Base-by-base conservation (phyloP, 2,888 invertebrate genomes). In the Lymantria monacha region DNA sequence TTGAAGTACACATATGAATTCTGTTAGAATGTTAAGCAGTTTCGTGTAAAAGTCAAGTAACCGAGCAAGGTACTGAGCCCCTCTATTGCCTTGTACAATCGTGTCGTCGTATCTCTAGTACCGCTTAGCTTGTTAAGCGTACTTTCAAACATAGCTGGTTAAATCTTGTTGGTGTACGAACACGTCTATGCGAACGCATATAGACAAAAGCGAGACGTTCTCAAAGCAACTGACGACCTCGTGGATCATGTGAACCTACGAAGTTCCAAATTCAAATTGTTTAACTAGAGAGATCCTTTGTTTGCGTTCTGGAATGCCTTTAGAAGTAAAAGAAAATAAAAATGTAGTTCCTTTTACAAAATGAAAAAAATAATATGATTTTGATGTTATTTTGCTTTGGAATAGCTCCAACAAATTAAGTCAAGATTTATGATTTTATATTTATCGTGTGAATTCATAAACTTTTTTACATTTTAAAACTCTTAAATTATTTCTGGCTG, bases 11-110 rank as follows among this genome's bases (percentile, higher is more conserved):
- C 75, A 73, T 76, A 72, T 75, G 81, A 79, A 83, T 83, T 82
- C 82, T 74, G 79, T 79, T 79, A 79, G 90, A 90, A 91, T 90
- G 85, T 81, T 88, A 89, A 91, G 75, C 83, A 87, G 89, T 79
- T 85, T 87, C 85, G 76, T 74, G 81, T 76, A 82, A 82, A 83
- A 76, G 70, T 73, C 72, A 74, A 69, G 76, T 74, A 75, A 80
- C 76, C 54, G 66, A 74, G 73, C 74, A 72, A 70, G 70, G 76
- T 69, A 72, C 68, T 61, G 65, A 63, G 66, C 59, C 65, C 65
- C 66, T 73, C 57, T 72, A 68, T 65, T 59, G 64, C 63, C 46
- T 69, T 63, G 57, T 55, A 51, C 51, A 75, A 63, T 70, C 12
- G 47, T 44, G 58, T 58, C 43, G 60, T 15, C 44, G 54, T 46